Evolutionary conservation across 2,113 vertebrate species (phyloP).

Genomic region (Daboia siamensis): DNA sequence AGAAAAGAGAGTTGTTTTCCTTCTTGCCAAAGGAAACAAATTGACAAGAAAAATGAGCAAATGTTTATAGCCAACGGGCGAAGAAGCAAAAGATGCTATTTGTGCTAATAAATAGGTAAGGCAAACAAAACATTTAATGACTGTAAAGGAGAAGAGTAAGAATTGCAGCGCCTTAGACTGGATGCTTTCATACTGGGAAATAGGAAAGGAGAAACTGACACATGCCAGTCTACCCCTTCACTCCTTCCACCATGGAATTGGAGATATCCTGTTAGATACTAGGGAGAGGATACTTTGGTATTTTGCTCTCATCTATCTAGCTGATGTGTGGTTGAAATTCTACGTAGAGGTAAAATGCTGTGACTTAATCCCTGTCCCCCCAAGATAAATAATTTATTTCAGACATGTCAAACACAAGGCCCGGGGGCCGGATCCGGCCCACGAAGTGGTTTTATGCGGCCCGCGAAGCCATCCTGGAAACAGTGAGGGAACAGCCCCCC

Average conservation of each 20-base stretch:
- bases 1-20: neutral
- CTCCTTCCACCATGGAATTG: neutral
- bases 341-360: neutral
- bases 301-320: neutral
- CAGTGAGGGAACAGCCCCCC: too few species aligned
- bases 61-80: neutral
- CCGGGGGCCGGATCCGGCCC: too few species aligned
- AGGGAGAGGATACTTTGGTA: neutral
- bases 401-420: too few species aligned
- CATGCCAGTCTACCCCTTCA: neutral
- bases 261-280: neutral
- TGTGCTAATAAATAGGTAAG: neutral
- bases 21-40: neutral
- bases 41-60: neutral
- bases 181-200: neutral
- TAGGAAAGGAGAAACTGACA: neutral
- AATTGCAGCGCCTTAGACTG: neutral
- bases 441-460: too few species aligned
- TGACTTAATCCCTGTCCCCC: neutral
- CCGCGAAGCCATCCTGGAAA: too few species aligned
- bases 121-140: neutral
- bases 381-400: neutral
- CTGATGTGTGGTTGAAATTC: neutral
- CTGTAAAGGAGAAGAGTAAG: neutral
- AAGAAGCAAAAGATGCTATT: neutral